phyloP scores from a whole-genome alignment of 2,113 vertebrate species.

The Nothobranchius kuhntae region DNA sequence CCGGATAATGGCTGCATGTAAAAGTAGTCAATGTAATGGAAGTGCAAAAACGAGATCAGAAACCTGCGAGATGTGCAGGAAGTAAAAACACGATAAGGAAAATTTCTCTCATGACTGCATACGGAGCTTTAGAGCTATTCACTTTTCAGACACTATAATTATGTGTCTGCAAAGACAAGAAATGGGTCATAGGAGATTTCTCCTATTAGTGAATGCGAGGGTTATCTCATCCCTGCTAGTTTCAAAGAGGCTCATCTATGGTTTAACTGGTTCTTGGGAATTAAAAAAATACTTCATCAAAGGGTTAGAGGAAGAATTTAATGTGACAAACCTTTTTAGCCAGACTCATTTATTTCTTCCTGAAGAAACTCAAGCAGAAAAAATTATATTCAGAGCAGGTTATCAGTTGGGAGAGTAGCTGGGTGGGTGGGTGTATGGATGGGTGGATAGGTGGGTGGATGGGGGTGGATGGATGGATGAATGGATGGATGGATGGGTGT shows the following conservation, averaged over 20 bases:
- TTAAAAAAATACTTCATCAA: neutral
- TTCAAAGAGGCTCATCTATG: slow-evolving; percentile 14
- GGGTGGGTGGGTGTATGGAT: no score
- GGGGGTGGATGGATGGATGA: no score
- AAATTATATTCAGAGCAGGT: no score
- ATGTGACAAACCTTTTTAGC: neutral
- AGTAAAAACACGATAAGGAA: neutral
- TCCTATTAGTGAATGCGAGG: slow-evolving; percentile 7
- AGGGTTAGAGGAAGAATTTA: neutral
- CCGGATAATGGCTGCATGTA: no score
- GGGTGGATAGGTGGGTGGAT: no score
- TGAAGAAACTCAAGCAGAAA: neutral
- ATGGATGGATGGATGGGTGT: no score
- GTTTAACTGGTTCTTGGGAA: slow-evolving; percentile 12
- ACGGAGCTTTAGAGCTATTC: slow-evolving; percentile 2
- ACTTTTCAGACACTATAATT: neutral
- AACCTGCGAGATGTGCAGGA: slow-evolving; percentile 17
- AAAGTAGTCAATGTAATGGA: slow-evolving; percentile 31
- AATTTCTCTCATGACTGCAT: no score
- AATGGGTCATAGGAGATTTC: slow-evolving; percentile 10
- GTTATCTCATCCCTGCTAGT: slow-evolving; percentile 3
- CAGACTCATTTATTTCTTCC: neutral
- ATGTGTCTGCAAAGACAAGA: slow-evolving; percentile 17
- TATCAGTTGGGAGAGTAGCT: no score
- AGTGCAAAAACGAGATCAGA: slow-evolving; percentile 39